A percentile compares a stretch with the other conserved stretches of the same genome.
Evolutionary conservation across 2,888 invertebrate species (phyloP).

Genomic region (Tiliacea citrago): DNA sequence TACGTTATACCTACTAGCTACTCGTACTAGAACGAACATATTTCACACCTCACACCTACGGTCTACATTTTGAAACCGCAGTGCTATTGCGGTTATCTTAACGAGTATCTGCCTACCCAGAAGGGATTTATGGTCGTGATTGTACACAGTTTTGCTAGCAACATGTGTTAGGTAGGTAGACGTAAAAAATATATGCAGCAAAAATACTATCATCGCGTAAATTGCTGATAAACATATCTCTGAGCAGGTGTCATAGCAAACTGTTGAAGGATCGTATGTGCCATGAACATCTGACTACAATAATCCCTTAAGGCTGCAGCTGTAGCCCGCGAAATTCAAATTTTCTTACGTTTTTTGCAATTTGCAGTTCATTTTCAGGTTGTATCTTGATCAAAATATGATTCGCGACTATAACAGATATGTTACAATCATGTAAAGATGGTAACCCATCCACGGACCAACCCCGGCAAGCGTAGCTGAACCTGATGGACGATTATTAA

Average conservation of each 20-base stretch:
- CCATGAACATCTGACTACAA: too few species aligned
- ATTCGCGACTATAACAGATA: too few species aligned
- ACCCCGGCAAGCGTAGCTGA: too few species aligned
- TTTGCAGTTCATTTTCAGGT: too few species aligned
- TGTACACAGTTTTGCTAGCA: slow-evolving; percentile 9
- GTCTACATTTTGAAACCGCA: slow-evolving; percentile 45
- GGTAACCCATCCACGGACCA: too few species aligned
- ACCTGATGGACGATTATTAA: too few species aligned
- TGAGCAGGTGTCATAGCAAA: background rate
- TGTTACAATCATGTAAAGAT: too few species aligned
- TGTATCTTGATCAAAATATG: too few species aligned
- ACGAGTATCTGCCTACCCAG: slow-evolving; percentile 52
- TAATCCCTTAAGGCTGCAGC: too few species aligned
- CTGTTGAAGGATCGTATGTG: too few species aligned
- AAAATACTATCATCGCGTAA: background rate
- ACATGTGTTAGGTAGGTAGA: background rate
- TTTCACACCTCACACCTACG: slow-evolving; percentile 48
- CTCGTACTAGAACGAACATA: slow-evolving; percentile 30
- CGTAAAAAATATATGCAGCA: background rate
- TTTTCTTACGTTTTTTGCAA: too few species aligned
- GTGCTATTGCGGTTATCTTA: slow-evolving; percentile 52
- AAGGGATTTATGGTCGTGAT: slow-evolving; percentile 52
- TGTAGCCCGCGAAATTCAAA: too few species aligned
- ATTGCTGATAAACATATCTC: background rate
- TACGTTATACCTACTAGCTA: slow-evolving; percentile 34